Evolutionary conservation across 2,113 vertebrate genomes (phyloP), one percentile per base, ranked within the genome.

Genomic region (Axis porcinus): DNA sequence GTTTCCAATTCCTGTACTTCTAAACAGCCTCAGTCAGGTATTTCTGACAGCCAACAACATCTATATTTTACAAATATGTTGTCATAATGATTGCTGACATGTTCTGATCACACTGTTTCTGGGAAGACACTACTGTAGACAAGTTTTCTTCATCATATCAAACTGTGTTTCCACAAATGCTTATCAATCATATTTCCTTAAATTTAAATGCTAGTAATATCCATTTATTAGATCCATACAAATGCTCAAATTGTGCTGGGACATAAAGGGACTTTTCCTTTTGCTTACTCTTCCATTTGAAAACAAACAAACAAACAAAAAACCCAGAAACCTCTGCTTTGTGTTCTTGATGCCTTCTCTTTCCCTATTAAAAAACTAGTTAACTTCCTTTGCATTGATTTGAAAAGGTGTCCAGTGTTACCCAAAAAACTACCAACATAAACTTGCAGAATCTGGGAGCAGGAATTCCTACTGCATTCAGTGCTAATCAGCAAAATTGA

Each of bases 371-470:
- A 58, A 92, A 78, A 83, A 97, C 91, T 70, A 93, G 62, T 47
- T 23, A 89, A 89, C 28, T 95, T 92, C 30, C 54, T 85, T 64
- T 54, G 30, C 52, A 92, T 64, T n/a, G 36, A 96, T 40, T 45
- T 79, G 9, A 17, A 84, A 55, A 91, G 76, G 30, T 88, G 36
- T 79, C 43, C 87, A 43, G 21, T 7, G 11, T 17, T 82, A 89
- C 33, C n/a, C 33, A 81, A 92, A 95, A 97, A 95, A 60, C 30
- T 97, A 94, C 21, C 43, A 94, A 95, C 57, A 64, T 7, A 86
- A 94, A 92, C 45, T 79, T 91, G 21, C 43, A 89, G 30, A 88
- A 94, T 89, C 7, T 86, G 25, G 67, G 40, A 88, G 25, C 2
- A 91, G 14, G 54, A n/a, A 94, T 79, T 90, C 62, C 85, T 95